phyloP scores from a whole-genome alignment of 2,888 invertebrate genomes.

The Pyrgus malvae region DNA sequence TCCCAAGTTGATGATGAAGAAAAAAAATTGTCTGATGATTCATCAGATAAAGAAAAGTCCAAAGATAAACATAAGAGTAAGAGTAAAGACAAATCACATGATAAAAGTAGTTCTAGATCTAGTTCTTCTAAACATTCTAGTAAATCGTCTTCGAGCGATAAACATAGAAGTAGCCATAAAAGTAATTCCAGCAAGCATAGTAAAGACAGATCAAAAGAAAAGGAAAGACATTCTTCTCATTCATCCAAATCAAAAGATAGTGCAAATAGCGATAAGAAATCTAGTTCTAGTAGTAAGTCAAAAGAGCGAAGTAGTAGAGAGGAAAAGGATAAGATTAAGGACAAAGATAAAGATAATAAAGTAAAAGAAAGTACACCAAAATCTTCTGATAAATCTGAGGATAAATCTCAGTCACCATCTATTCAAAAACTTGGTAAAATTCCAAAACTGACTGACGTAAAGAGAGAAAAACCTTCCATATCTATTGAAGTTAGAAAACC shows the following conservation, averaged over 20 bases:
- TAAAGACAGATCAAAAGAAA: constrained; percentile 60
- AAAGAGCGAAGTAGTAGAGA: constrained; percentile 53
- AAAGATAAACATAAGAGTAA: constrained; percentile 60
- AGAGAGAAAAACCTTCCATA: constrained; percentile 88
- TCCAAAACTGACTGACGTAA: constrained; percentile 84
- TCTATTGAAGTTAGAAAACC: constrained; percentile 90
- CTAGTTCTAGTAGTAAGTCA: constrained; percentile 53
- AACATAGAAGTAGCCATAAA: constrained; percentile 59
- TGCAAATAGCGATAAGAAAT: constrained; percentile 49
- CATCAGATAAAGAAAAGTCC: constrained; percentile 53
- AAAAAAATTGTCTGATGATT: constrained; percentile 53
- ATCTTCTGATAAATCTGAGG: constrained; percentile 18
- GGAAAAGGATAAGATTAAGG: constrained; percentile 57
- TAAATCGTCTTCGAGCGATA: constrained; percentile 68
- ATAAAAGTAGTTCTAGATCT: constrained; percentile 63
- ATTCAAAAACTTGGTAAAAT: constrained; percentile 90
- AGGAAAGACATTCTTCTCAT: constrained; percentile 56
- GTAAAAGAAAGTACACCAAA: constrained; percentile 40
- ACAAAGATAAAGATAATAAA: constrained; percentile 55
- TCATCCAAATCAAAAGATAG: constrained; percentile 63
- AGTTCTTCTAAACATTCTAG: constrained; percentile 66
- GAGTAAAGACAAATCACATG: constrained; percentile 75
- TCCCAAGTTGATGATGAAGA: constrained; percentile 79
- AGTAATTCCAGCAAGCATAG: constrained; percentile 46
- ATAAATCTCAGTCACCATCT: constrained; percentile 77